A percentile compares a stretch with the other conserved stretches of the same genome.
Conservation (phyloP, 1,140 invertebrate genomes). For the Bemisia tabaci region DNA sequence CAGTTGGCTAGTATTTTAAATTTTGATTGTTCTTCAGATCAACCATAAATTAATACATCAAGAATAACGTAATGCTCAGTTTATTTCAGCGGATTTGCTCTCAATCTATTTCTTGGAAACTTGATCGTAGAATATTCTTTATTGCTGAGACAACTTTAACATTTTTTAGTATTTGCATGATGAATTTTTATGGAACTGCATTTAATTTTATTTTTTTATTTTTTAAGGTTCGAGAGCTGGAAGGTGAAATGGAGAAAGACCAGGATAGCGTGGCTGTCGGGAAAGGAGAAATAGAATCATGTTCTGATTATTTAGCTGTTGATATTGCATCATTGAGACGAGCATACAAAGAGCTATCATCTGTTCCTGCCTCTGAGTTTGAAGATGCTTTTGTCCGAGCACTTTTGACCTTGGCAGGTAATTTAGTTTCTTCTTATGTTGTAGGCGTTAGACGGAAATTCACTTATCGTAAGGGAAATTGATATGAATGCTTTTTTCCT, state of each 20-base stretch:
- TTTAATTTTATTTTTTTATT: neutral
- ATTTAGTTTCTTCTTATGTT: neutral
- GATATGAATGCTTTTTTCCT: no score
- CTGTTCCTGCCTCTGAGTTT: slow-evolving; percentile 35
- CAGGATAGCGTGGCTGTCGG: slow-evolving; percentile 44
- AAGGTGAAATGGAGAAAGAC: slow-evolving; percentile 72
- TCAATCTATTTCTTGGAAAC: no score
- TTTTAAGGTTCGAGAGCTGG: slow-evolving; percentile 38
- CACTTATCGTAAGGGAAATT: no score
- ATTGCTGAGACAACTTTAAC: no score
- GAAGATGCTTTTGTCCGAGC: slow-evolving; percentile 66
- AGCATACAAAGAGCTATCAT: slow-evolving; percentile 43
- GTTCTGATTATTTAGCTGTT: slow-evolving; percentile 22
- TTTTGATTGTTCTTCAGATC: no score
- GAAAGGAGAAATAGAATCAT: slow-evolving; percentile 1
- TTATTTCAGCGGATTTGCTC: no score
- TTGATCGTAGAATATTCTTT: no score
- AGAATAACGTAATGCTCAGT: no score
- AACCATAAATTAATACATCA: no score
- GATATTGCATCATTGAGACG: slow-evolving; percentile 47
- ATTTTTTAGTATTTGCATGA: no score
- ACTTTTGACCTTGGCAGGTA: slow-evolving; percentile 51
- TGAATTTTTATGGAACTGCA: neutral
- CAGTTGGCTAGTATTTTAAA: no score
- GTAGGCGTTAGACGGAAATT: no score